phyloP scores from a whole-genome alignment of 2,113 vertebrate genomes.

The Pelvicachromis taeniatus region DNA sequence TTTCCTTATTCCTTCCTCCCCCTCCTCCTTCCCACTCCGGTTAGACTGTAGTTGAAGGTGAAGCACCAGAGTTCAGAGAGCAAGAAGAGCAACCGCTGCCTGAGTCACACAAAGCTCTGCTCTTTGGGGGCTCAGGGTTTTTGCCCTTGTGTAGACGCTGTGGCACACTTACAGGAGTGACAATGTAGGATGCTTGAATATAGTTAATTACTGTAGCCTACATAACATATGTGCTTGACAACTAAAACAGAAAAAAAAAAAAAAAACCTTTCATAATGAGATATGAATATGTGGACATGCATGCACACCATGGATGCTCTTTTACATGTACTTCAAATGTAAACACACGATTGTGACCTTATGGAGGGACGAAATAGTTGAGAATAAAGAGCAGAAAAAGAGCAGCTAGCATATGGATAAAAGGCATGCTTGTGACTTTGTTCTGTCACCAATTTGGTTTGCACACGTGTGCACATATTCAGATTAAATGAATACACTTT shows the following conservation, averaged over 20 bases:
- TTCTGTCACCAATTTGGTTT: neutral
- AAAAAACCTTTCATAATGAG: neutral
- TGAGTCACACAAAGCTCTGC: constrained; percentile 7
- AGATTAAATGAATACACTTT: neutral
- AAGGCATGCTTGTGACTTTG: neutral
- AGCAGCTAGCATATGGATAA: neutral
- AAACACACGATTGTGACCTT: neutral
- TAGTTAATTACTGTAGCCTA: constrained; percentile 36
- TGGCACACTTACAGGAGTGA: constrained; percentile 35
- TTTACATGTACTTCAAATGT: neutral
- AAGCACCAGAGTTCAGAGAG: constrained; percentile 59
- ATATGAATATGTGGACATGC: neutral
- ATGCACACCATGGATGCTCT: neutral
- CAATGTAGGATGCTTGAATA: constrained; percentile 1
- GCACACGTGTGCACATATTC: neutral
- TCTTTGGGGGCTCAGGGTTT: constrained; percentile 34
- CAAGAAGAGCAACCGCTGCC: constrained; percentile 10
- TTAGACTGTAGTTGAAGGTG: constrained; percentile 58
- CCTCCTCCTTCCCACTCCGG: neutral
- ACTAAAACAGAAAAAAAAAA: neutral
- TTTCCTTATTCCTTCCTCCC: neutral
- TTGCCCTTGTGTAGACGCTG: constrained; percentile 12
- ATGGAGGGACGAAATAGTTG: neutral
- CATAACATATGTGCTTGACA: constrained; percentile 8
- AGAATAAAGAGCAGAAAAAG: neutral